Base-by-base conservation (phyloP, 2,797 vertebrate species). In the Characodon lateralis region DNA sequence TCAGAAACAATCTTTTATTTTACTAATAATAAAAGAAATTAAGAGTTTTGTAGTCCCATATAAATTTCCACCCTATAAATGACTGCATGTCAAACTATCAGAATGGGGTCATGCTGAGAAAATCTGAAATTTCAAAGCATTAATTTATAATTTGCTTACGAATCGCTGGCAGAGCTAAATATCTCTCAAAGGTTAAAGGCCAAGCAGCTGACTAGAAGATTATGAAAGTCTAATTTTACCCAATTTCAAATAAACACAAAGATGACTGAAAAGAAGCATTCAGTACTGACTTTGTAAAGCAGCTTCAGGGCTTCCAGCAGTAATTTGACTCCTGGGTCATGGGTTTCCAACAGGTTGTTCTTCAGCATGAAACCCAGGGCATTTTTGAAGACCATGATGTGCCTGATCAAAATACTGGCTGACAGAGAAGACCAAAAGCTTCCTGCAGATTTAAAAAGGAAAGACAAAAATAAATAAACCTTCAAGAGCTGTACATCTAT, bases 381-480 rank as follows among this genome's bases (percentile, higher is more conserved):
- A 0, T 89, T 85, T 77, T 77, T 95, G 84, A 95, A 96, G 86
- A 90, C 89, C 71, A 77, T 2, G 81, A 95, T 92, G 81, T 95
- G 94, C 46, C 83, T 94, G 66, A n/a, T 83, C 71, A 95, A 80
- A 22, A 91, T 72, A 53, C 26, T 18, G 9, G 87, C 76, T 2
- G 88, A 51, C 89, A 95, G 56, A 28, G 89, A 91, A 10, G 92
- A 87, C 93, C 91, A 95, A 78, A 46, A 83, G 18, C 51, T 50
- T 79, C 58, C 95, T 96, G 68, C 31, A 78, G 28, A 39, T 35
- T 35, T 35, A 35, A 35, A 35, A 35, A 35, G 35, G 28, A 24
- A 74, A 68, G 80, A 56, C 46, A 51, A 20, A 71, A 53, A 48
- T n/a, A 20, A 2, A 73, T 9, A 46, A 14, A 13, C 24, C 16